phyloP scores from a whole-genome alignment of 2,797 vertebrate species.

The Rhynchonycteris naso region DNA sequence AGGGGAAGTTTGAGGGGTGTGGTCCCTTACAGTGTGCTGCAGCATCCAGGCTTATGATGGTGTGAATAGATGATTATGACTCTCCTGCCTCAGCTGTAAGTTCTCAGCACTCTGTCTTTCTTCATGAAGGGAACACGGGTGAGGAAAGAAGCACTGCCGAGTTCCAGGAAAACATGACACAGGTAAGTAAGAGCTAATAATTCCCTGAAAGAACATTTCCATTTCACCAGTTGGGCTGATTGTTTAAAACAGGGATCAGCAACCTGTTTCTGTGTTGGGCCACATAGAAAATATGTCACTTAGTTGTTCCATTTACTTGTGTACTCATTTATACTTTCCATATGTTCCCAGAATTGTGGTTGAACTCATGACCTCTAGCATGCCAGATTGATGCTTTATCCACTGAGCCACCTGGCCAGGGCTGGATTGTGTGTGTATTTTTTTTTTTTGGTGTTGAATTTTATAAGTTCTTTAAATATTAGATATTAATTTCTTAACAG shows the following conservation, averaged over 20 bases:
- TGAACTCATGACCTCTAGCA: no score
- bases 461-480: no score
- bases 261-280: background rate
- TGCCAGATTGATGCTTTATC: no score
- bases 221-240: background rate
- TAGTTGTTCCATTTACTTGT: no score
- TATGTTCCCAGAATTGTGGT: no score
- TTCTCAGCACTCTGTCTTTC: background rate
- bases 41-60: background rate
- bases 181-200: slow-evolving; percentile 42
- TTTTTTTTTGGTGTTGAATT: no score
- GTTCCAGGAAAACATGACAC: background rate
- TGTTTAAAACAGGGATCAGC: background rate
- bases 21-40: background rate
- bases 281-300: background rate
- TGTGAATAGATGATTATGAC: background rate
- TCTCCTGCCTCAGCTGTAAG: background rate
- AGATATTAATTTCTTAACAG: no score
- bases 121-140: slow-evolving; percentile 51
- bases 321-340: no score
- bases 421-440: no score
- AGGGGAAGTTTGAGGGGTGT: background rate
- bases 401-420: no score
- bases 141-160: background rate
- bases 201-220: background rate